A percentile compares a stretch with the other conserved stretches of the same genome.
Evolutionary conservation across 2,888 invertebrate species (phyloP).

Genomic region (Syritta pipiens): DNA sequence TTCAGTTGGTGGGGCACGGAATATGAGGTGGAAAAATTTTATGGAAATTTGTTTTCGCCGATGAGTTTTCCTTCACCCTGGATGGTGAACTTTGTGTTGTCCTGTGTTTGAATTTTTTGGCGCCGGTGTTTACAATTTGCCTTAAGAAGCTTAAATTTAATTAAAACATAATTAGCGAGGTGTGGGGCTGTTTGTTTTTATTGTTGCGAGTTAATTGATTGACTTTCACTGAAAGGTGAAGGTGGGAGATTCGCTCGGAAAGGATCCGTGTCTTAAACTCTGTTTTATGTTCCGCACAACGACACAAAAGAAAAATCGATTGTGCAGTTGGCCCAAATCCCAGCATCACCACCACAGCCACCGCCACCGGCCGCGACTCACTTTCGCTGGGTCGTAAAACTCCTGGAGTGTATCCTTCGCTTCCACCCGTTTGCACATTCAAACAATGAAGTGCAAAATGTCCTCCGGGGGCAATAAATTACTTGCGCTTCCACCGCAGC

Average conservation of each 20-base stretch:
- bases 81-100: slow-evolving; percentile 51
- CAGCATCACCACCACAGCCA: not conserved
- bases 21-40: slow-evolving; percentile 62
- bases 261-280: no score
- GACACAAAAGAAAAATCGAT: slow-evolving; percentile 12
- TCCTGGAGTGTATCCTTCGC: slow-evolving; percentile 41
- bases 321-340: slow-evolving; percentile 5
- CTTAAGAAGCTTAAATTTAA: slow-evolving; percentile 61
- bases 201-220: slow-evolving; percentile 47
- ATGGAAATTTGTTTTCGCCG: slow-evolving; percentile 55
- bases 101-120: slow-evolving; percentile 62
- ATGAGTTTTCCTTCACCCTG: slow-evolving; percentile 17
- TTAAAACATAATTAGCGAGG: slow-evolving; percentile 47
- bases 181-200: slow-evolving; percentile 17
- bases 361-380: not conserved
- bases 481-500: slow-evolving; percentile 69
- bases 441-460: slow-evolving; percentile 68
- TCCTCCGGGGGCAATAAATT: slow-evolving; percentile 61
- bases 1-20: not conserved
- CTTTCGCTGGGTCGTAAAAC: slow-evolving; percentile 13
- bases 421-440: slow-evolving; percentile 69
- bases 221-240: slow-evolving; percentile 11
- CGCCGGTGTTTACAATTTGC: slow-evolving; percentile 66
- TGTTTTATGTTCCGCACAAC: no score
- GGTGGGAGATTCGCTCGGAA: no score